These are phyloP conservation scores for Andrena fulva DNA, from an alignment of 2,888 invertebrate genomes.

Conservation along the genomic window DNA sequence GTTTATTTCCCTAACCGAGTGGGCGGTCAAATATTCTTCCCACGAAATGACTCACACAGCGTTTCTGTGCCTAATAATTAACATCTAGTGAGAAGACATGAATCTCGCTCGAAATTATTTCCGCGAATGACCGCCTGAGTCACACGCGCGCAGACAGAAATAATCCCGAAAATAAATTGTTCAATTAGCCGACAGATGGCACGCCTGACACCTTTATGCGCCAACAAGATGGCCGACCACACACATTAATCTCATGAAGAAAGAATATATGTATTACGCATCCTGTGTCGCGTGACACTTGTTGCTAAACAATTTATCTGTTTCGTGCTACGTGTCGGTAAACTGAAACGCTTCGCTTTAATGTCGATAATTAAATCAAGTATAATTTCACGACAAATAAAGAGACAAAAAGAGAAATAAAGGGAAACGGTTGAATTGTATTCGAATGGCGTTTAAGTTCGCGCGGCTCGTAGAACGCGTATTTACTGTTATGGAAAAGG, in stretches of 20 bases:
- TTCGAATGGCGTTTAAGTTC: neutral
- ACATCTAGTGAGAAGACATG: slow-evolving; percentile 33
- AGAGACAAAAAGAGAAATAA: neutral
- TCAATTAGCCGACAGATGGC: slow-evolving; percentile 50
- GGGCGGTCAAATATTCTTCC: neutral
- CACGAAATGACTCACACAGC: slow-evolving; percentile 31
- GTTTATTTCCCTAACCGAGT: neutral
- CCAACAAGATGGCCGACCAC: slow-evolving; percentile 49
- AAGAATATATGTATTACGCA: slow-evolving; percentile 31
- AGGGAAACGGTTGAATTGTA: too few species aligned
- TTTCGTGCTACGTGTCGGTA: slow-evolving; percentile 1
- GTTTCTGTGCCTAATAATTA: slow-evolving; percentile 40
- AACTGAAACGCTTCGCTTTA: neutral
- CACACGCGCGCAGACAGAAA: slow-evolving; percentile 31
- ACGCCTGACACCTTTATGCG: slow-evolving; percentile 3
- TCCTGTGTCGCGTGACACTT: slow-evolving; percentile 62
- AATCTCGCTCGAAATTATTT: slow-evolving; percentile 31
- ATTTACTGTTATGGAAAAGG: neutral
- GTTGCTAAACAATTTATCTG: slow-evolving; percentile 56
- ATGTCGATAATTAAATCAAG: neutral
- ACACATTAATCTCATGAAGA: slow-evolving; percentile 18
- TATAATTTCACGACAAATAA: neutral
- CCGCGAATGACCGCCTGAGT: slow-evolving; percentile 49
- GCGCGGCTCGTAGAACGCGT: neutral
- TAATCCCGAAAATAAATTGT: slow-evolving; percentile 34